phyloP scores from a whole-genome alignment of 2,113 vertebrate genomes.

The Malurus alboscapulatus region DNA sequence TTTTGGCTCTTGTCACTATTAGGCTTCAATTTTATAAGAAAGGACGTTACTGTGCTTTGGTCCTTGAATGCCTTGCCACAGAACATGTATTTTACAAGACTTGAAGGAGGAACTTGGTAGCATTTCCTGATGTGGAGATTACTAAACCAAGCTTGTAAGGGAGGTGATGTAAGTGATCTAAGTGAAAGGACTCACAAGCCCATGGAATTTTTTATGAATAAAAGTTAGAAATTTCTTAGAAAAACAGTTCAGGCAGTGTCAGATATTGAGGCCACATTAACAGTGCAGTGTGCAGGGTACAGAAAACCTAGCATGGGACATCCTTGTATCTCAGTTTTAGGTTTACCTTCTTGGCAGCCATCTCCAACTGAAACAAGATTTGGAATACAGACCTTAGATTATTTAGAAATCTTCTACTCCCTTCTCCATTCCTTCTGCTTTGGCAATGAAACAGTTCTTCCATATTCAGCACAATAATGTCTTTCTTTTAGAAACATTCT shows the following conservation, averaged over 20 bases:
- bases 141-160: neutral
- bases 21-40: neutral
- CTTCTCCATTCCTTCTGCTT: neutral
- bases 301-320: neutral
- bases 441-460: neutral
- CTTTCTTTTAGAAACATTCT: neutral
- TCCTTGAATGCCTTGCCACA: neutral
- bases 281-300: neutral
- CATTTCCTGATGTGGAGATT: neutral
- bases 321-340: neutral
- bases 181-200: neutral
- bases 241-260: neutral
- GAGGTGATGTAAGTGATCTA: neutral
- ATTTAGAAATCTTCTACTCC: neutral
- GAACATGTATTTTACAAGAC: neutral
- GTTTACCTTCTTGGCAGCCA: neutral
- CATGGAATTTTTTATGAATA: neutral
- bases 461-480: neutral
- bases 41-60: neutral
- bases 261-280: neutral
- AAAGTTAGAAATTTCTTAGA: neutral
- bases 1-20: accelerated
- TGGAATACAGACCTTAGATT: neutral
- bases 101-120: neutral
- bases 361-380: neutral